phyloP scores from a whole-genome alignment of 2,113 vertebrate genomes.

The Xenopus borealis region DNA sequence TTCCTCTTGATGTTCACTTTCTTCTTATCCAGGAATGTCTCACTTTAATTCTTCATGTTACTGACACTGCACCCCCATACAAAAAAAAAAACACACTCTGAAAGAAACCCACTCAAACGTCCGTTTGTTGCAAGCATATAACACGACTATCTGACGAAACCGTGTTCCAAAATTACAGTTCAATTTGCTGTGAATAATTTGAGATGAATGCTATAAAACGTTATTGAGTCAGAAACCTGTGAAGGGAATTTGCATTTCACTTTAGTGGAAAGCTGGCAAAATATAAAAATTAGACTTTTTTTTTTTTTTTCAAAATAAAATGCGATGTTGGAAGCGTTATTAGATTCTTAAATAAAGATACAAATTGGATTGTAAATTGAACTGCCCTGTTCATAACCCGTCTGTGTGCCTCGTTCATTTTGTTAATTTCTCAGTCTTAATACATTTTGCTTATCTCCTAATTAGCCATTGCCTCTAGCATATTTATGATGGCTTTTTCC shows the following conservation, averaged over 20 bases:
- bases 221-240: background rate
- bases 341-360: conserved; percentile 43
- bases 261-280: background rate
- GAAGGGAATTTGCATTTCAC: background rate
- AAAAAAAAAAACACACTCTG: too few relatives aligned
- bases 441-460: conserved; percentile 54
- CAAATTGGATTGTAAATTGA: conserved; percentile 38
- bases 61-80: too few relatives aligned
- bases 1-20: too few relatives aligned
- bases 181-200: background rate
- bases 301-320: conserved; percentile 5
- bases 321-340: conserved; percentile 38
- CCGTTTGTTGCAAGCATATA: too few relatives aligned
- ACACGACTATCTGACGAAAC: too few relatives aligned
- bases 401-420: conserved; percentile 39
- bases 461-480: conserved; percentile 49
- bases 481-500: conserved; percentile 36
- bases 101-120: too few relatives aligned
- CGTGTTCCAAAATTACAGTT: background rate
- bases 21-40: too few relatives aligned
- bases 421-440: conserved; percentile 54
- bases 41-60: too few relatives aligned
- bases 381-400: conserved; percentile 48
- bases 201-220: background rate
- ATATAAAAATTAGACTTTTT: background rate